Conservation (phyloP, 2,113 vertebrate genomes). For the Lanius collurio region DNA sequence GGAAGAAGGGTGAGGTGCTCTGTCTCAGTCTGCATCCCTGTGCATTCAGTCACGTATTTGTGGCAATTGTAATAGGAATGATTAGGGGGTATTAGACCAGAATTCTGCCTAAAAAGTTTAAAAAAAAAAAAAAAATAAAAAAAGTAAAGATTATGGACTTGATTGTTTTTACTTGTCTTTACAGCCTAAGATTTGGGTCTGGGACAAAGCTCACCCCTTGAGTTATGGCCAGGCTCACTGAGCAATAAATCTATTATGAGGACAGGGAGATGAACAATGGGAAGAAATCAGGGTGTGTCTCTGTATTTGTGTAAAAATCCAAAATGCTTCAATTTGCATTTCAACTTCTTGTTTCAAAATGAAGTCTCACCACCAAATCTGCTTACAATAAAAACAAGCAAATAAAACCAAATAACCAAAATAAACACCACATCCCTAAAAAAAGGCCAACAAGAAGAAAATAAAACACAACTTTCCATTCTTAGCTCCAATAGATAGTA, state of each 20-base stretch:
- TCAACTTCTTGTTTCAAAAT: neutral
- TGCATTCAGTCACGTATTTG: neutral
- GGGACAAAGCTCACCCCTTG: neutral
- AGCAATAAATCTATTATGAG: neutral
- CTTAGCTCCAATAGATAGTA: neutral
- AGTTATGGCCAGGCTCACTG: neutral
- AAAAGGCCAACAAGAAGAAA: neutral
- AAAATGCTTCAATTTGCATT: neutral
- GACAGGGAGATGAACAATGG: neutral
- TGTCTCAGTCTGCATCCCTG: neutral
- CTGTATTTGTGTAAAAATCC: neutral
- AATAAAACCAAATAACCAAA: accelerated
- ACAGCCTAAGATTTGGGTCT: neutral
- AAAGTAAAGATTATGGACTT: neutral
- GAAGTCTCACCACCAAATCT: neutral
- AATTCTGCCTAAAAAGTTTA: neutral
- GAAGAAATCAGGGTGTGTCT: neutral
- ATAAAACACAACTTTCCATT: accelerated
- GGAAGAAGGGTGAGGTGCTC: neutral
- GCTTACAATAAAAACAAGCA: neutral
- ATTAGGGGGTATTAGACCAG: neutral
- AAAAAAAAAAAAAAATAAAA: too few relatives aligned
- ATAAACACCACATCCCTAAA: neutral
- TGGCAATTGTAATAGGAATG: neutral
- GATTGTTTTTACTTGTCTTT: neutral